Base-by-base conservation (phyloP, 2,797 vertebrate genomes). In the Siniperca obscura region DNA sequence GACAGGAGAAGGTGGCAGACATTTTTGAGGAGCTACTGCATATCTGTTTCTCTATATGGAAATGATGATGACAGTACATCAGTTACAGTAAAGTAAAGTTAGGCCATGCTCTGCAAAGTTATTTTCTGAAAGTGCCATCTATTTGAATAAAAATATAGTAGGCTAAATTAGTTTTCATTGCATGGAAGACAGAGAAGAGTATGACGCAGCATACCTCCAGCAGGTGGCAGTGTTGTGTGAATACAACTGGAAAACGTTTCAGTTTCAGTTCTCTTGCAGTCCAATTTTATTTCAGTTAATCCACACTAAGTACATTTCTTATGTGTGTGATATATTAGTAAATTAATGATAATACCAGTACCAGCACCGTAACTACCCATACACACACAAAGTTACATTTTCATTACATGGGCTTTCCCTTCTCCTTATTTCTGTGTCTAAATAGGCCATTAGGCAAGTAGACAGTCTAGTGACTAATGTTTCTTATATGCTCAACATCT, bases 261-360 rank as follows among this genome's bases (percentile, higher is more conserved):
- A 74, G 66, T 84, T 83, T 84, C 34, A 12, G 79, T 86, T 86
- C 53, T 69, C 14, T 13, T n/a, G 11, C 1, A 71, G 34, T 46
- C 8, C 34, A 3, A 11, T 0, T 36, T n/a, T 10, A 13, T n/a
- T 34, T 8, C 11, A 53, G 19, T 46, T 25, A 34, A 70, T 34
- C 2, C 16, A n/a, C 21, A 78, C 27, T 16, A 10, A 34, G 53
- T 7, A 17, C 22, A 66, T 22, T 22, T 10, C 1, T 12, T 48
- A 10, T 61, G 9, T 25, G 17, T 30, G 17, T 56, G 38, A 22
- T 40, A 40, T 21, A 14, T 25, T 38, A 14, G 2, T 27, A 55
- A 44, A 36, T 42, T 5, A 34, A 36, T 53, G 52, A 53, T 53
- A 53, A n/a, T 55, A 13, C 11, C 2, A 25, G 50, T 38, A n/a